Evolutionary conservation across 2,888 invertebrate species (phyloP), one percentile per base, ranked within the genome.

Genomic region (Drosophila lutescens): DNA sequence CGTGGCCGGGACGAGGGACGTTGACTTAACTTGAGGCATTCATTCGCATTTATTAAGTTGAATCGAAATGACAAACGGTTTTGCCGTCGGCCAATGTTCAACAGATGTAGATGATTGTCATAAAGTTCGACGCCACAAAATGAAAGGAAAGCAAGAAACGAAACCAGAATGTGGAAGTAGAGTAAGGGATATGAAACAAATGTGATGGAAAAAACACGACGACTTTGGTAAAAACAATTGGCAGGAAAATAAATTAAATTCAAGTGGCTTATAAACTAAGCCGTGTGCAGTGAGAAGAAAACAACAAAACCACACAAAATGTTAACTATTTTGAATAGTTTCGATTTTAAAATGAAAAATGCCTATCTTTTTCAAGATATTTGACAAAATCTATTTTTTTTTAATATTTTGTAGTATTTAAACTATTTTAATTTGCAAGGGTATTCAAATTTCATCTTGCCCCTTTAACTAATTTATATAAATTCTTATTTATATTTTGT

Each of bases 21-120:
- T 47, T 41, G 46, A 41, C 38, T 50, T 26, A 17, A 36, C 55
- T 69, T 65, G 77, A 49, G 46, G 38, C 65, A 65, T 82, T 60
- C 60, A 61, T 68, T 56, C 34, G 70, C 49, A 65, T 76, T 69
- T 59, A 80, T 81, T 80, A 71, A 34, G 20, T 47, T 38, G 50
- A 17, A 44, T 12, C 54, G 44, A 38, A 46, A 66, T 65, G 67
- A 65, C 67, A 65, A 54, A 66, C 66, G 53, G 38, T 46, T 53
- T 44, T 15, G 44, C 51, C 54, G 38, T 2, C 61, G 38, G 49
- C 60, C 62, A 49, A 49, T 38, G 65, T 23, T 66, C 65, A 65
- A 65, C 65, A 65, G 65, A 67, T 65, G 65, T 23, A 65, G 65
- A 53, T 65, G 68, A 66, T 55, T 67, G 66, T 67, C 67, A 55